phyloP scores from a whole-genome alignment of 1,140 invertebrate species.

The Nautilus pompilius region DNA sequence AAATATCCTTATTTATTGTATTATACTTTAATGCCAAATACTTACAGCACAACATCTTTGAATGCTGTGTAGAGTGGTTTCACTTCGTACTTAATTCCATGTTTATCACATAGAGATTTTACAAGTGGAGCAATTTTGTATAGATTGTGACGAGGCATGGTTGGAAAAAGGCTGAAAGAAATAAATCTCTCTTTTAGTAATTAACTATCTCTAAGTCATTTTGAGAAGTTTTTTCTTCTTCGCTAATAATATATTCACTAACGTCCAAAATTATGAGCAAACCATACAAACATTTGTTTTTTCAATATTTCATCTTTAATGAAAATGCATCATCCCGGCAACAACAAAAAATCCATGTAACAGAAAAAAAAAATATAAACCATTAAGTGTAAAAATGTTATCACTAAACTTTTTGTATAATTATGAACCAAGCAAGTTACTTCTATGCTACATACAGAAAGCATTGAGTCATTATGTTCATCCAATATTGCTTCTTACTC shows the following conservation, averaged over 20 bases:
- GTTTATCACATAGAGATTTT: conserved; percentile 50
- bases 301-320: not conserved
- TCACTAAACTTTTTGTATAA: no score
- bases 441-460: no score
- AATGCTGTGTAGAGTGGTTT: conserved; percentile 48
- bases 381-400: no score
- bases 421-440: no score
- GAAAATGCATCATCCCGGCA: not conserved
- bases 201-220: not conserved
- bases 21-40: conserved; percentile 4
- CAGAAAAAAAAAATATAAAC: no score
- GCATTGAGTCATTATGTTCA: no score
- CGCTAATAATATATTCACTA: not conserved
- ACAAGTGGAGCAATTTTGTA: conserved; percentile 51
- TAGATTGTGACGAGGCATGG: conserved; percentile 54
- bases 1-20: not conserved
- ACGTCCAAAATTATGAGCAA: no score
- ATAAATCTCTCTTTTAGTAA: not conserved
- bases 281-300: not conserved
- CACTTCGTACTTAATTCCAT: conserved; percentile 43
- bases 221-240: not conserved
- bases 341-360: not conserved
- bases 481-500: no score
- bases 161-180: conserved; percentile 51
- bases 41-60: conserved; percentile 50